phyloP scores from a whole-genome alignment of 2,113 vertebrate species.

The Antechinus stuartii region DNA sequence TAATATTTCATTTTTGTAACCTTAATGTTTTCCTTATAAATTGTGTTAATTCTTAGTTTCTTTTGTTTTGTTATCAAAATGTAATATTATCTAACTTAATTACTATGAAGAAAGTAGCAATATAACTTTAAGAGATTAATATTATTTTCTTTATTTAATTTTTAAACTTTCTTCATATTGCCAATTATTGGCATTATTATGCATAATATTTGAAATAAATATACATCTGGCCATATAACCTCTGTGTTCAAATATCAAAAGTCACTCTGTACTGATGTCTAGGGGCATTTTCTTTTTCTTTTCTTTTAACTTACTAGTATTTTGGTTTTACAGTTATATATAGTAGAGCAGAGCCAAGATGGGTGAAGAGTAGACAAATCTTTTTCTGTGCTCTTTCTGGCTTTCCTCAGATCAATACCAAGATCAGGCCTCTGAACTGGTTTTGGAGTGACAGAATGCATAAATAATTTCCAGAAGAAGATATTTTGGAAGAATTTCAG shows the following conservation, averaged over 20 bases:
- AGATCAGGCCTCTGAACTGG: too few species aligned
- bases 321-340: too few species aligned
- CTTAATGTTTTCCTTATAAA: not conserved
- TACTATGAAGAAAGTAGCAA: not conserved
- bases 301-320: too few species aligned
- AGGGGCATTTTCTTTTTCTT: not conserved
- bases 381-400: too few species aligned
- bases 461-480: too few species aligned
- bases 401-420: too few species aligned
- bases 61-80: conserved; percentile 25
- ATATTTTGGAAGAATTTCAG: too few species aligned
- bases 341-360: too few species aligned
- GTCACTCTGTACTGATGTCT: not conserved
- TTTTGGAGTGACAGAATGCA: too few species aligned
- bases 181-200: not conserved
- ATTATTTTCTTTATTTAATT: not conserved
- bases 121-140: not conserved
- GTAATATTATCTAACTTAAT: conserved; percentile 31
- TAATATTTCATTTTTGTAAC: conserved; percentile 26
- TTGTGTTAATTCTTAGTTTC: conserved; percentile 32
- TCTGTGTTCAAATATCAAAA: not conserved
- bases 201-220: not conserved
- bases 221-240: not conserved
- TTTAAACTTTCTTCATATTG: not conserved
- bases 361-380: too few species aligned